Percentiles rank a stretch among this genome's conserved stretches.
These are phyloP conservation scores for Tenthredo livida DNA, from an alignment of 2,888 invertebrate species.

Conservation along the genomic window DNA sequence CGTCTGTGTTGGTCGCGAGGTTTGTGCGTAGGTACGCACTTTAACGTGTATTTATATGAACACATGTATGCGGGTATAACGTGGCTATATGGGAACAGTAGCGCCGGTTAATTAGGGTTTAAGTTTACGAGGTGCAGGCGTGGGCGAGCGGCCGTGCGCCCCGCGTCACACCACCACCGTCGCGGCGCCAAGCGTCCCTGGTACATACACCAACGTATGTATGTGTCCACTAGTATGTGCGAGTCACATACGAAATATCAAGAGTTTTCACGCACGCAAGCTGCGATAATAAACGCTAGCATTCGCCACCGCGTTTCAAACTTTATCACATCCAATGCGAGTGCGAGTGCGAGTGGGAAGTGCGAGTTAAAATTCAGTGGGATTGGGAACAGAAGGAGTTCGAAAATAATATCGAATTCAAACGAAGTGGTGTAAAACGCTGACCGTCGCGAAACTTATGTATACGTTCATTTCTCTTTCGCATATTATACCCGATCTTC, in stretches of 20 bases:
- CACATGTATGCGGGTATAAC: slow-evolving; percentile 36
- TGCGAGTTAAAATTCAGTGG: not conserved
- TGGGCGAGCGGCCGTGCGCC: slow-evolving; percentile 58
- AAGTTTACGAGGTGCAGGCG: slow-evolving; percentile 79
- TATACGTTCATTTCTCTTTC: not conserved
- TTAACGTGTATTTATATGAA: slow-evolving; percentile 26
- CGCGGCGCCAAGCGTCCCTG: slow-evolving; percentile 56
- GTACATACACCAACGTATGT: not conserved
- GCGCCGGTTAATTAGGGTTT: slow-evolving; percentile 79
- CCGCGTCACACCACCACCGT: slow-evolving; percentile 41
- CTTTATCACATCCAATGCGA: slow-evolving; percentile 12
- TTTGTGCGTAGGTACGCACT: slow-evolving; percentile 12
- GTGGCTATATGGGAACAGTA: slow-evolving; percentile 73
- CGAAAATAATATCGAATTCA: slow-evolving; percentile 22
- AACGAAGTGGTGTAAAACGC: not conserved
- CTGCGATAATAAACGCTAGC: not conserved
- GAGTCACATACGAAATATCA: slow-evolving; percentile 26
- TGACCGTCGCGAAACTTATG: slow-evolving; percentile 27
- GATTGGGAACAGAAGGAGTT: not conserved
- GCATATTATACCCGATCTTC: not conserved
- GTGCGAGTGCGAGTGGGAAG: not conserved
- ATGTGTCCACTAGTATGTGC: not conserved
- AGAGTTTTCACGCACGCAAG: slow-evolving; percentile 1
- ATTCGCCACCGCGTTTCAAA: slow-evolving; percentile 11
- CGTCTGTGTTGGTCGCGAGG: not conserved